These are phyloP conservation scores for Phyllotreta striolata DNA, from an alignment of 2,888 invertebrate genomes.

Conservation along the genomic window DNA sequence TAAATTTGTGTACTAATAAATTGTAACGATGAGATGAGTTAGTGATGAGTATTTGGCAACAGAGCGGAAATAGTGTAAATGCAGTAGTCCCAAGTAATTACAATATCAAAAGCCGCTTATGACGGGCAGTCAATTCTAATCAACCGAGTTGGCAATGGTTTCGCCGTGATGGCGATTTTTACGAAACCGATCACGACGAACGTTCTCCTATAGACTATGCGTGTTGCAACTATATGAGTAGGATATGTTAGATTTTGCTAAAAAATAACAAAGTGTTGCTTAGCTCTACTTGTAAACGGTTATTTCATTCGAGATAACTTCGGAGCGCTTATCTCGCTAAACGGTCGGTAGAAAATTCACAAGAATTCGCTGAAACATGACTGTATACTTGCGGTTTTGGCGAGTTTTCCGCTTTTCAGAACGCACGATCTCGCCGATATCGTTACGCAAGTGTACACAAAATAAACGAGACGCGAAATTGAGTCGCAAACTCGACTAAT, in stretches of 20 bases:
- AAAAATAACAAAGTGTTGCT: slow-evolving; percentile 42
- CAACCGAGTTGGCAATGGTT: slow-evolving; percentile 44
- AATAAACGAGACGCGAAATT: slow-evolving; percentile 9
- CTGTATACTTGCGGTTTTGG: slow-evolving; percentile 6
- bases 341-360: slow-evolving; percentile 27
- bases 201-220: slow-evolving; percentile 45
- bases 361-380: slow-evolving; percentile 23
- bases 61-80: slow-evolving; percentile 35
- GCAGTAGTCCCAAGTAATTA: slow-evolving; percentile 49
- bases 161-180: slow-evolving; percentile 49
- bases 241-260: slow-evolving; percentile 36
- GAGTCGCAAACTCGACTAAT: slow-evolving; percentile 27
- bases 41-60: slow-evolving; percentile 7
- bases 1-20: too few relatives aligned
- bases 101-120: slow-evolving; percentile 51
- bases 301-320: slow-evolving; percentile 40
- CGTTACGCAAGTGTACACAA: not conserved
- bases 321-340: slow-evolving; percentile 37
- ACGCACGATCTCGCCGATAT: not conserved
- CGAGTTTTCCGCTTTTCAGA: not conserved
- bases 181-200: slow-evolving; percentile 45
- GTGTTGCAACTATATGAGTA: slow-evolving; percentile 47
- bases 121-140: slow-evolving; percentile 51
- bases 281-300: slow-evolving; percentile 42
- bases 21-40: too few relatives aligned